Evolutionary conservation across 2,888 invertebrate genomes (phyloP), one percentile per base, ranked within the genome.

Genomic region (Eristalis arbustorum): DNA sequence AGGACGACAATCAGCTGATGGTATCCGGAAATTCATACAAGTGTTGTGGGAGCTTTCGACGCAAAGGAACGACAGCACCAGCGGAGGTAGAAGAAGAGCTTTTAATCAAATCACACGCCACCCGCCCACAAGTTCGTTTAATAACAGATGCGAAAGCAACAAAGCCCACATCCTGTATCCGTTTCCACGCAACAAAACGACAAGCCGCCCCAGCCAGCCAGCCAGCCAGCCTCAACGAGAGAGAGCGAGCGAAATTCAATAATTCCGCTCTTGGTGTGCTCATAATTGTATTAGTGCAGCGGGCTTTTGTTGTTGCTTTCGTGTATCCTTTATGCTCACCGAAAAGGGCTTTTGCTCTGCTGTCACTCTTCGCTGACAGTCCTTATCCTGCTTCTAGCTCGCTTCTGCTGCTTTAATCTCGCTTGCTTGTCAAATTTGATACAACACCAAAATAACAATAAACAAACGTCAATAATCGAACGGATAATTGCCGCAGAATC

Each of bases 21-120:
- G 56, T 23, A 56, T 72, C 87, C 74, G 87, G 87, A 87, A 87
- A 74, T 82, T 87, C 83, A 74, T 75, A 83, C 83, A 83, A 87
- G 83, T 87, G 83, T 62, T 74, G n/a, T n/a, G 82, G 75, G 64
- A 83, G 83, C 81, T 87, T 73, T 78, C 40, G 18, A 59, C 10
- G 25, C 25, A 25, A 23, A 37, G n/a, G 49, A n/a, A 64, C 18
- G 61, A 42, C 66, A 74, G 49, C 74, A 64, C 67, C n/a, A n/a
- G n/a, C n/a, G n/a, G n/a, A n/a, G n/a, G n/a, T n/a, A n/a, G 6
- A 42, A 23, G 10, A 63, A 68, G 77, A 87, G 87, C 87, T 87
- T 83, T 87, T 83, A 87, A 87, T 83, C 74, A 75, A 75, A 87
- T 87, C 78, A 87, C 66, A 23, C 57, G 22, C 77, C 72, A 77